A percentile compares a stretch with the other conserved stretches of the same genome.
Conservation (phyloP, 2,888 invertebrate species). For the Drosophila atripex region DNA sequence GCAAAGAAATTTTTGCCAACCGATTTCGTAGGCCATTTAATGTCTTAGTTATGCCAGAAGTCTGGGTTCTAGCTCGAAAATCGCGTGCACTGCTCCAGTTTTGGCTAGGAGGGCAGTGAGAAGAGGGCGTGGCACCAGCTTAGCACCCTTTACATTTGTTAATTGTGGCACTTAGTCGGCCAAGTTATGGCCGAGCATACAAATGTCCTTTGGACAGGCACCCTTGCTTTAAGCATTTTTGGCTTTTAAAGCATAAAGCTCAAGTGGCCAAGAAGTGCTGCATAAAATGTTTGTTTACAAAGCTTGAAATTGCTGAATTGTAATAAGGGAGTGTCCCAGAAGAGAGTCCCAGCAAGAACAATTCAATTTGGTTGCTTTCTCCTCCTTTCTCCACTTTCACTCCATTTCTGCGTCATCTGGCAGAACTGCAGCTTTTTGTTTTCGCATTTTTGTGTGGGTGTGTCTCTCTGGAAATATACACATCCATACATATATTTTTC, state of each 20-base stretch:
- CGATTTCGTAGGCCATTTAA: constrained; percentile 18
- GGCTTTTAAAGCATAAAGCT: constrained; percentile 7
- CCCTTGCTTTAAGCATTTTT: constrained; percentile 4
- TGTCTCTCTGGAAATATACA: constrained; percentile 27
- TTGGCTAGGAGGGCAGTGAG: constrained; percentile 32
- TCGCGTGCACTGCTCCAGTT: constrained; percentile 55
- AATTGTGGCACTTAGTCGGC: constrained; percentile 46
- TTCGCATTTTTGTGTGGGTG: constrained; percentile 19
- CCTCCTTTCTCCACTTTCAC: not conserved
- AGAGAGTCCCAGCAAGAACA: constrained; percentile 26
- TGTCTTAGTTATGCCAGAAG: constrained; percentile 39
- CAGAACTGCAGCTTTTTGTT: constrained; percentile 34
- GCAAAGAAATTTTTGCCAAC: not conserved
- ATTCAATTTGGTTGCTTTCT: constrained; percentile 45
- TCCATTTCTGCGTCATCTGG: constrained; percentile 20
- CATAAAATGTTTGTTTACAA: constrained; percentile 46
- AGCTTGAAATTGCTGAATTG: constrained; percentile 36
- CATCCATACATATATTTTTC: constrained; percentile 37
- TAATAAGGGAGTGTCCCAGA: constrained; percentile 19
- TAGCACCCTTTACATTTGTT: constrained; percentile 46
- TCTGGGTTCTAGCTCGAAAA: constrained; percentile 12
- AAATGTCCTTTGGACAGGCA: not conserved
- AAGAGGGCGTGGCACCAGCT: constrained; percentile 42
- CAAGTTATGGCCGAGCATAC: constrained; percentile 43
- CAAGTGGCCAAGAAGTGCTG: constrained; percentile 39